Percentiles rank a stretch among this genome's conserved stretches.
phyloP scores from a whole-genome alignment of 1,140 invertebrate species.

The Cotesia vestalis region DNA sequence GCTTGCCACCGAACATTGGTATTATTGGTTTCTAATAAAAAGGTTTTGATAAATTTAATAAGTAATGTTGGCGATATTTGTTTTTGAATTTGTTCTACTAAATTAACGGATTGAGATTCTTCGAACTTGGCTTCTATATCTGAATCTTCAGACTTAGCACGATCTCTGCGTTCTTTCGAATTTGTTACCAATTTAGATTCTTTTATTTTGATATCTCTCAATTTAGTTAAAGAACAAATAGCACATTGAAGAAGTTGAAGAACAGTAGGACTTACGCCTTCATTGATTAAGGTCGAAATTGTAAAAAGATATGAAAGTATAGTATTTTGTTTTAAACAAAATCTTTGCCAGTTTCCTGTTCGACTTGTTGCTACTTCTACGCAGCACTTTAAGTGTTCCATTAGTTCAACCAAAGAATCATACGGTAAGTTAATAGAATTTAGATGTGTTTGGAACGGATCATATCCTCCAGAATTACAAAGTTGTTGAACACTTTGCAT shows the following conservation, averaged over 20 bases:
- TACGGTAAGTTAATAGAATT: slow-evolving; percentile 76
- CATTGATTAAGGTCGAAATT: slow-evolving; percentile 77
- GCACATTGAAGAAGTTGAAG: slow-evolving; percentile 90
- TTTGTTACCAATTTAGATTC: slow-evolving; percentile 42
- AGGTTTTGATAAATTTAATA: slow-evolving; percentile 86
- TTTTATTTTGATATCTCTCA: slow-evolving; percentile 56
- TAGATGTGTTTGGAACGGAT: slow-evolving; percentile 63
- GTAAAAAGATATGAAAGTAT: slow-evolving; percentile 67
- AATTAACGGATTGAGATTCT: slow-evolving; percentile 73
- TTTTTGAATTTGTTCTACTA: slow-evolving; percentile 78
- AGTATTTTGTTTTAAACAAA: slow-evolving; percentile 82
- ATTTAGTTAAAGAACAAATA: slow-evolving; percentile 71
- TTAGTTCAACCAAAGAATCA: slow-evolving; percentile 89
- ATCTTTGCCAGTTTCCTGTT: slow-evolving; percentile 95
- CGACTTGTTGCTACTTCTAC: slow-evolving; percentile 90
- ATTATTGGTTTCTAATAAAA: slow-evolving; percentile 92
- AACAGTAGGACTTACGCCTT: slow-evolving; percentile 91
- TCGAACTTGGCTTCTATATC: slow-evolving; percentile 75
- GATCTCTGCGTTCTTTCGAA: slow-evolving; percentile 66
- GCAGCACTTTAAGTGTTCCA: slow-evolving; percentile 94
- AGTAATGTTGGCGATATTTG: slow-evolving; percentile 75
- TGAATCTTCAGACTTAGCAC: slow-evolving; percentile 76
- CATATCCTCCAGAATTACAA: slow-evolving; percentile 70
- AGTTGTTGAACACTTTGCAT: slow-evolving; percentile 72
- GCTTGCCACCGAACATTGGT: slow-evolving; percentile 95